These are phyloP conservation scores for Andrena haemorrhoa DNA, from an alignment of 2,888 invertebrate species.

Conservation along the genomic window DNA sequence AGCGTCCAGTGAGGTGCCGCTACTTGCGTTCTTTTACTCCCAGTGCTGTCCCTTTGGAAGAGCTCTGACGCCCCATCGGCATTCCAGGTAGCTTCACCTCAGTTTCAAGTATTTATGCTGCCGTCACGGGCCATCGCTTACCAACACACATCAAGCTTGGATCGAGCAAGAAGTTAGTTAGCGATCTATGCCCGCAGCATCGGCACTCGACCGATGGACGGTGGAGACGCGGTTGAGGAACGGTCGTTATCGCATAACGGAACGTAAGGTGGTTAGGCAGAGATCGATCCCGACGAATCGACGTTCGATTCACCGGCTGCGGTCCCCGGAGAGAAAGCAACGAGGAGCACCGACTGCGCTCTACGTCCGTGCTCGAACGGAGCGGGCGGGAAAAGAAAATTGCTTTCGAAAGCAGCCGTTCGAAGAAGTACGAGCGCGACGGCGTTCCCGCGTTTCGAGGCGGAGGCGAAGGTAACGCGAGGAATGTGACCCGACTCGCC, in stretches of 20 bases:
- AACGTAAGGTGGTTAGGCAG: background rate
- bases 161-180: too few relatives aligned
- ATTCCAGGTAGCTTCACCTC: too few relatives aligned
- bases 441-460: conserved; percentile 21
- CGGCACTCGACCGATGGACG: too few relatives aligned
- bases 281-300: background rate
- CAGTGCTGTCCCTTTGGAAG: background rate
- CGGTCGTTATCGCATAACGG: background rate
- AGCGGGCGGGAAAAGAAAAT: conserved; percentile 12
- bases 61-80: background rate
- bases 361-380: background rate
- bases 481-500: conserved; percentile 54
- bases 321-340: background rate
- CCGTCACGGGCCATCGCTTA: too few relatives aligned
- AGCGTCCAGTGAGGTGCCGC: too few relatives aligned
- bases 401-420: conserved; percentile 7
- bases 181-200: background rate
- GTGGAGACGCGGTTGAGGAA: background rate
- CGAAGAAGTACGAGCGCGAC: background rate
- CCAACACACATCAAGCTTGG: too few relatives aligned
- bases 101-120: too few relatives aligned
- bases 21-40: too few relatives aligned
- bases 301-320: background rate
- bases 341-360: background rate
- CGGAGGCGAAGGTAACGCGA: conserved; percentile 36